Percentiles rank a stretch among this genome's conserved stretches.
Evolutionary conservation across 2,888 invertebrate species (phyloP).

Genomic region (Caenorhabditis sp.): DNA sequence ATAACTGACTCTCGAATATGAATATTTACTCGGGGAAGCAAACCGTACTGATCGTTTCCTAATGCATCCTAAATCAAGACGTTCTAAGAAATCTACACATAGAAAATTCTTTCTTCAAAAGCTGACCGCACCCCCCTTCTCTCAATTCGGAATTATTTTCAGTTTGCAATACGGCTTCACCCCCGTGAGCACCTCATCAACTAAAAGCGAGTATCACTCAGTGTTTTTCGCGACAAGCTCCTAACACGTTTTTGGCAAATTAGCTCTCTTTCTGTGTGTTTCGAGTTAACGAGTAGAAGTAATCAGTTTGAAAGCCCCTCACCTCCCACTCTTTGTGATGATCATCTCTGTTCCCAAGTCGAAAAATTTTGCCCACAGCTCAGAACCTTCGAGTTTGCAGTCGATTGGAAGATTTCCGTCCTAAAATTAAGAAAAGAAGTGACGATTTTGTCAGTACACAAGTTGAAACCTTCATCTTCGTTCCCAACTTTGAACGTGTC

Average conservation of each 20-base stretch:
- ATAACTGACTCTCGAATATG: too few species aligned
- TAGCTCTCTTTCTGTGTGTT: slow-evolving; percentile 2
- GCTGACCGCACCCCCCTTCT: too few species aligned
- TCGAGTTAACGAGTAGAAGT: slow-evolving; percentile 16
- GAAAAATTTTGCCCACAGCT: slow-evolving; percentile 95
- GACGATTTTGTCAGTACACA: neutral
- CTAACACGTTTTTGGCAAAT: slow-evolving; percentile 36
- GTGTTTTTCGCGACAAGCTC: neutral
- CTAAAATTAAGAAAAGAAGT: slow-evolving; percentile 32
- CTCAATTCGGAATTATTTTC: too few species aligned
- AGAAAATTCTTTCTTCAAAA: too few species aligned
- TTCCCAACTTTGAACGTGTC: slow-evolving; percentile 31
- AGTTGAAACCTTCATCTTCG: slow-evolving; percentile 35
- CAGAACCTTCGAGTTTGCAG: slow-evolving; percentile 94
- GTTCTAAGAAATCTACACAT: too few species aligned
- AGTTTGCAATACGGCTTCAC: too few species aligned
- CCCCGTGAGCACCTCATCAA: too few species aligned
- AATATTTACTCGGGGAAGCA: too few species aligned
- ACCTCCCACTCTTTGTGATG: slow-evolving; percentile 97
- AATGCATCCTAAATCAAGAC: too few species aligned
- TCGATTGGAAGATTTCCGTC: slow-evolving; percentile 82
- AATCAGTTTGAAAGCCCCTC: slow-evolving; percentile 40
- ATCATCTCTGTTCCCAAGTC: slow-evolving; percentile 95
- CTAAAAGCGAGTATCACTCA: too few species aligned
- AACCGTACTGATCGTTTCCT: too few species aligned